Conservation (phyloP, 2,888 invertebrate species). For the Ormyrus rosae region DNA sequence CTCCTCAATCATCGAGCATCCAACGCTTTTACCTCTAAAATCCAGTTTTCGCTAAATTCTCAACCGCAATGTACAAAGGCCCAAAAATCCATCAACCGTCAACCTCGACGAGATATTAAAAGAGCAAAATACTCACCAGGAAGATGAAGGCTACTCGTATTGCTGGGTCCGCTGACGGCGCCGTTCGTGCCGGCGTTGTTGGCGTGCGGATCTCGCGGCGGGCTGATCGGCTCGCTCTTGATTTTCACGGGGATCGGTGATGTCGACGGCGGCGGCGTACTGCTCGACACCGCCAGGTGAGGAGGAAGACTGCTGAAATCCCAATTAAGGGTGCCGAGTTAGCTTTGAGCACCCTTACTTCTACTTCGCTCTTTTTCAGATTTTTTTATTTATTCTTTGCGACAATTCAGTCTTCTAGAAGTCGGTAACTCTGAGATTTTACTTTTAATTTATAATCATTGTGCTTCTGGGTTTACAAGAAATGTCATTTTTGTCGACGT, state of each 20-base stretch:
- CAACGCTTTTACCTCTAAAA: too few relatives aligned
- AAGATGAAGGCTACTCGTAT: slow-evolving; percentile 77
- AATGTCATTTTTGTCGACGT: too few relatives aligned
- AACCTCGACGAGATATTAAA: too few relatives aligned
- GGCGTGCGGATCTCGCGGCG: slow-evolving; percentile 88
- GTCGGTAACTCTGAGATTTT: too few relatives aligned
- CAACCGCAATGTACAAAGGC: too few relatives aligned
- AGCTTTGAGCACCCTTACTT: background rate
- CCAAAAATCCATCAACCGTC: too few relatives aligned
- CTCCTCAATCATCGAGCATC: too few relatives aligned
- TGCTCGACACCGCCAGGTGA: slow-evolving; percentile 86
- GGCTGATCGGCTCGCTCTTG: slow-evolving; percentile 97
- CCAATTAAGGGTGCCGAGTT: background rate
- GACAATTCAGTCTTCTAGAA: too few relatives aligned
- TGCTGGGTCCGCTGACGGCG: slow-evolving; percentile 71
- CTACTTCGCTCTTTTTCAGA: background rate
- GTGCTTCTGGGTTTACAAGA: too few relatives aligned
- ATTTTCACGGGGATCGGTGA: slow-evolving; percentile 92
- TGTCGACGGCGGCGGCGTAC: slow-evolving; percentile 86
- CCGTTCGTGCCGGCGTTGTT: slow-evolving; percentile 70
- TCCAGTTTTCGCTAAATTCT: too few relatives aligned
- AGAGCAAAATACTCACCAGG: slow-evolving; percentile 39
- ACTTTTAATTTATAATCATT: too few relatives aligned
- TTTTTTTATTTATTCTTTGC: too few relatives aligned
- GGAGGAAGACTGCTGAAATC: slow-evolving; percentile 85